Evolutionary conservation across 2,888 invertebrate genomes (phyloP).

Genomic region (Acanthoscelides obtectus): DNA sequence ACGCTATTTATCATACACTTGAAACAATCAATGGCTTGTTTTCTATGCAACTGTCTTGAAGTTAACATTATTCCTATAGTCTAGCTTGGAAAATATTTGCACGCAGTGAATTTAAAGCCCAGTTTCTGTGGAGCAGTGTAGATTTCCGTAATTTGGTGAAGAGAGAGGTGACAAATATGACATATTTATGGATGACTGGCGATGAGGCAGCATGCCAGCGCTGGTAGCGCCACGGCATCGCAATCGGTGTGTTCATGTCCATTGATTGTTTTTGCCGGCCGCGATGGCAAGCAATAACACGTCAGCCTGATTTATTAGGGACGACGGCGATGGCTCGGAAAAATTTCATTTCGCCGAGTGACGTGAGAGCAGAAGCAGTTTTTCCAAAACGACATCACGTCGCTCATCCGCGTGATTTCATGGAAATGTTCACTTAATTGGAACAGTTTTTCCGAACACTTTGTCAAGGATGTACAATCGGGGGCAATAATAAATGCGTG

Average conservation of each 20-base stretch:
- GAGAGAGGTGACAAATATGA: background rate
- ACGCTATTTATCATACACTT: no score
- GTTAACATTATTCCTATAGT: no score
- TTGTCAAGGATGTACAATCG: background rate
- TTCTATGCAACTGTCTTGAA: no score
- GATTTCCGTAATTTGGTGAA: background rate
- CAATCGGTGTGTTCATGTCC: background rate
- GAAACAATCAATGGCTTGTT: no score
- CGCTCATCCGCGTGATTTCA: background rate
- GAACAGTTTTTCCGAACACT: background rate
- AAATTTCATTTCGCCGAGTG: background rate
- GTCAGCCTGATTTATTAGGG: background rate
- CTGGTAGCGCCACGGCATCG: no score
- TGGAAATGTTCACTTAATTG: background rate
- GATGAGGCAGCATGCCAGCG: background rate
- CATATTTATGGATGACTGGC: background rate
- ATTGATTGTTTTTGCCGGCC: background rate
- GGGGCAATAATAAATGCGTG: no score
- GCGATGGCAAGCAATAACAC: background rate
- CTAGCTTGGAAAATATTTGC: no score
- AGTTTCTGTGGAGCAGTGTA: background rate
- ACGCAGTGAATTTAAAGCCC: no score
- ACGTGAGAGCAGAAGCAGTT: background rate
- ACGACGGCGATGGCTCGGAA: background rate
- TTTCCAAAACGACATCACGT: background rate